These are phyloP conservation scores for Oreamnos americanus DNA, from an alignment of 2,113 vertebrate species.

Conservation along the genomic window DNA sequence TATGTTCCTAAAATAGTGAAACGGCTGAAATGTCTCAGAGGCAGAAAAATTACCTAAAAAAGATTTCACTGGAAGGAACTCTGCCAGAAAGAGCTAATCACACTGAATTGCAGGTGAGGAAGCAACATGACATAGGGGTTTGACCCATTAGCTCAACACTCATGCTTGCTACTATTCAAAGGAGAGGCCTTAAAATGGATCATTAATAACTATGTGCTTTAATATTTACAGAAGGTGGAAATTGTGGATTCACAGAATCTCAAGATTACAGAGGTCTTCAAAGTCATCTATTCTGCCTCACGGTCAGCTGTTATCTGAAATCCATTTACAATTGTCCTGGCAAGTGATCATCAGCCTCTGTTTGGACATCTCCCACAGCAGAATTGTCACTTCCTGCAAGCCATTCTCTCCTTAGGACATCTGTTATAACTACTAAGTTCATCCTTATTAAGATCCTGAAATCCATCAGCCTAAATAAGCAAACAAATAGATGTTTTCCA, in stretches of 20 bases:
- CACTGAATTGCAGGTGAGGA: not conserved
- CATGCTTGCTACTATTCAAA: not conserved
- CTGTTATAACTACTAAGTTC: not conserved
- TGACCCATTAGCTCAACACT: not conserved
- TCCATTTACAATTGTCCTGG: not conserved
- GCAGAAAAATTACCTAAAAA: constrained; percentile 32
- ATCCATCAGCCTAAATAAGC: not conserved
- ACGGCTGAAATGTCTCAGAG: constrained; percentile 38
- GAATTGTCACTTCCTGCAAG: not conserved
- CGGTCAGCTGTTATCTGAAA: not conserved
- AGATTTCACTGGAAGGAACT: not conserved
- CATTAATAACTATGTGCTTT: not conserved
- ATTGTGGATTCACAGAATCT: not conserved
- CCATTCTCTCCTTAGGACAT: not conserved
- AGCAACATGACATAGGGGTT: not conserved
- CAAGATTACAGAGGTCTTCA: not conserved
- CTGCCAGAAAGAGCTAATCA: constrained; percentile 29
- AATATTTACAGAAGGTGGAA: not conserved
- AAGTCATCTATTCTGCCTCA: not conserved
- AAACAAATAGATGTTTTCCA: not conserved
- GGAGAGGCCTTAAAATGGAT: not conserved
- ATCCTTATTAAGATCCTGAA: not conserved
- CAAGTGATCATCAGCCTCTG: not conserved
- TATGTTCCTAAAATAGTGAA: constrained; percentile 58
- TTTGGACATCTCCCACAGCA: not conserved